These are phyloP conservation scores for Aradus depressus DNA, from an alignment of 2,888 invertebrate genomes.

Conservation along the genomic window DNA sequence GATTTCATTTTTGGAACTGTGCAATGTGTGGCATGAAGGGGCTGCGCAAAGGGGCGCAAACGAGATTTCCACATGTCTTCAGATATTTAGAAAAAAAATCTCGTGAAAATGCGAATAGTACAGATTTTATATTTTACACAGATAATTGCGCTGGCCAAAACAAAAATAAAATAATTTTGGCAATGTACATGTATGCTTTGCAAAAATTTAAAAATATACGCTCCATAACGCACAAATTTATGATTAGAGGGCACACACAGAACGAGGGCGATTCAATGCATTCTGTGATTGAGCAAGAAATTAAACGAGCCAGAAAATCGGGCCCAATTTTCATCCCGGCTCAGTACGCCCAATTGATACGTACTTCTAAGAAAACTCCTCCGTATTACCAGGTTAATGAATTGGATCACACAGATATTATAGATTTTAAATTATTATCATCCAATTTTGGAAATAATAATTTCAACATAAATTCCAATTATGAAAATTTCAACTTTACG, in stretches of 20 bases:
- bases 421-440: constrained; percentile 2
- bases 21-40: constrained; percentile 29
- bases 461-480: neutral
- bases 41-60: constrained; percentile 24
- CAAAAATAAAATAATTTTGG: constrained; percentile 30
- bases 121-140: constrained; percentile 31
- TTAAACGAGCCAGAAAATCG: constrained; percentile 7
- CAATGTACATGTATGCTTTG: constrained; percentile 17
- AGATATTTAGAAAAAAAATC: constrained; percentile 16
- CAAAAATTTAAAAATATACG: neutral
- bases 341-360: constrained; percentile 12
- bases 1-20: too few relatives aligned
- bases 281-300: constrained; percentile 9
- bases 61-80: constrained; percentile 27
- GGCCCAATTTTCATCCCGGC: constrained; percentile 11
- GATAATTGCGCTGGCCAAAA: constrained; percentile 32
- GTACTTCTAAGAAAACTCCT: constrained; percentile 5
- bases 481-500: neutral
- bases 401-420: constrained; percentile 3
- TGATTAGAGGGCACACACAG: constrained; percentile 10
- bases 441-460: neutral
- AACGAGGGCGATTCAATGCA: constrained; percentile 12
- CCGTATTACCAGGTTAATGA: constrained; percentile 7
- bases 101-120: too few relatives aligned
- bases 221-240: constrained; percentile 4